Conservation (phyloP, 2,888 invertebrate species). For the Drosophila paracracens region DNA sequence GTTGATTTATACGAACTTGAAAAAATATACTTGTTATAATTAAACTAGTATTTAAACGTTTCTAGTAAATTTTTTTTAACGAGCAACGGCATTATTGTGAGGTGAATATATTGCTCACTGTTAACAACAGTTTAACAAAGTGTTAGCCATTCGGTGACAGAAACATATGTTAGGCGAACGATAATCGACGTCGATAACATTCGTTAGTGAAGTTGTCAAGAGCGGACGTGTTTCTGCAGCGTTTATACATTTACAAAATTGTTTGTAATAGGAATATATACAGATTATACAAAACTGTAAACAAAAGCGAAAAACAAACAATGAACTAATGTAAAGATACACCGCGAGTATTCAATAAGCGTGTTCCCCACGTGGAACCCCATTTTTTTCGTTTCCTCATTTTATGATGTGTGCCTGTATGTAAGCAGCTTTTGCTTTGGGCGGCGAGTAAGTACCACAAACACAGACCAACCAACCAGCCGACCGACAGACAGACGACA, state of each 20-base stretch:
- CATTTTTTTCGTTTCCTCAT: slow-evolving; percentile 69
- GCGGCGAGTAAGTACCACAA: slow-evolving; percentile 59
- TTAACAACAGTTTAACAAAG: not conserved
- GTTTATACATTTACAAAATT: slow-evolving; percentile 69
- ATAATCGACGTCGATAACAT: slow-evolving; percentile 43
- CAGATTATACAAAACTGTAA: slow-evolving; percentile 46
- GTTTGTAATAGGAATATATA: slow-evolving; percentile 62
- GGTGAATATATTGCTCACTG: slow-evolving; percentile 1
- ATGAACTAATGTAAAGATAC: slow-evolving; percentile 74
- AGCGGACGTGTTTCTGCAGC: slow-evolving; percentile 64
- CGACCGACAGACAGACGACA: slow-evolving; percentile 40
- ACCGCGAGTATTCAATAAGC: slow-evolving; percentile 48
- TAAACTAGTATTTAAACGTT: not conserved
- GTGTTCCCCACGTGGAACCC: slow-evolving; percentile 73
- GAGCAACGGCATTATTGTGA: not conserved
- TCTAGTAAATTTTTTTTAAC: no score
- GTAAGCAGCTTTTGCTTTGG: slow-evolving; percentile 60
- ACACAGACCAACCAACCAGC: slow-evolving; percentile 17
- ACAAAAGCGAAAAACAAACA: slow-evolving; percentile 38
- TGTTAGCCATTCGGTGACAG: slow-evolving; percentile 15
- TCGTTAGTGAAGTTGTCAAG: slow-evolving; percentile 48
- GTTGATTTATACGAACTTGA: not conserved
- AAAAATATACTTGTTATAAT: not conserved
- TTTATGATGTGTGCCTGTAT: slow-evolving; percentile 69
- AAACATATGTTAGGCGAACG: slow-evolving; percentile 23